These are phyloP conservation scores for Archilochus colubris DNA, from an alignment of 2,113 vertebrate genomes.

Conservation along the genomic window DNA sequence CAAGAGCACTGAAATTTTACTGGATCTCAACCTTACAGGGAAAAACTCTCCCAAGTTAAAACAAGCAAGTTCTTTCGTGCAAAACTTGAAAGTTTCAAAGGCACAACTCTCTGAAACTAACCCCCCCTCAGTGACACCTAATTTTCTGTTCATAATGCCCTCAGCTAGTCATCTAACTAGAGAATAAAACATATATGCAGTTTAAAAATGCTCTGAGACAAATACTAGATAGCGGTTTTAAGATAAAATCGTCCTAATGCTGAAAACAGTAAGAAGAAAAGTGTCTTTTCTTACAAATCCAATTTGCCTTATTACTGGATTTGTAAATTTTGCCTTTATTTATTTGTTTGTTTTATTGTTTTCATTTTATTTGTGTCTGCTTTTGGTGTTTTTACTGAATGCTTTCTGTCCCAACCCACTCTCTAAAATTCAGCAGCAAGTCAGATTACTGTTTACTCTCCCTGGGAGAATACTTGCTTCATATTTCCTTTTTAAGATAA, in stretches of 20 bases:
- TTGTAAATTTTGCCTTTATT: not conserved
- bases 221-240: not conserved
- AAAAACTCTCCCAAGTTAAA: not conserved
- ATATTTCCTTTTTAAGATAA: conserved; percentile 38
- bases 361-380: not conserved
- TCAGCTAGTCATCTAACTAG: not conserved
- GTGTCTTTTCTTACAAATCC: not conserved
- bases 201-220: not conserved
- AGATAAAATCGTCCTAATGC: not conserved
- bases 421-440: not conserved
- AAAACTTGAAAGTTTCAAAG: not conserved
- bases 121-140: not conserved
- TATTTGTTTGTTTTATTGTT: not conserved
- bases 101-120: not conserved
- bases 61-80: not conserved
- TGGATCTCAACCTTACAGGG: not conserved
- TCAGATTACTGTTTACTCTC: conserved; percentile 3
- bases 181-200: not conserved
- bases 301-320: not conserved
- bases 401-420: not conserved
- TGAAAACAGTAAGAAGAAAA: not conserved
- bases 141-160: not conserved
- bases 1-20: not conserved
- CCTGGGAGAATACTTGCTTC: not conserved
- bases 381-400: not conserved